Conservation (phyloP, 2,113 vertebrate species). For the Myiopsitta monachus region DNA sequence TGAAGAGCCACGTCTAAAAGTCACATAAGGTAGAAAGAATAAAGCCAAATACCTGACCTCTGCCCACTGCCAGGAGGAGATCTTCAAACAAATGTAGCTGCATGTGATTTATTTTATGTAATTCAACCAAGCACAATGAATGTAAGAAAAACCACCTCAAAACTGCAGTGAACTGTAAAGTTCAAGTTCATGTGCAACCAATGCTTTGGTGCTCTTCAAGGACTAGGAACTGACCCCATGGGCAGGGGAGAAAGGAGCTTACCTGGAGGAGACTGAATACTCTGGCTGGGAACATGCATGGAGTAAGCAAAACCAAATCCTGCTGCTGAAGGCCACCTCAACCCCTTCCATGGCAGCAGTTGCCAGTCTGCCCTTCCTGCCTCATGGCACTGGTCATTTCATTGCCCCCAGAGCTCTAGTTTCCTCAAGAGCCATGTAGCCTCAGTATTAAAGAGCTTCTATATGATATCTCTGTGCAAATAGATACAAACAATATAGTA, state of each 20-base stretch:
- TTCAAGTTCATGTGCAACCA: background rate
- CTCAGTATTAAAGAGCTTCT: background rate
- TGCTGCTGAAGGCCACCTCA: background rate
- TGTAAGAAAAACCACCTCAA: background rate
- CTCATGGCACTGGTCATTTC: background rate
- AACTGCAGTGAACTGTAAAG: background rate
- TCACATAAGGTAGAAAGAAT: background rate
- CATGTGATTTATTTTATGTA: background rate
- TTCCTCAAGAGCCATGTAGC: rapidly evolving
- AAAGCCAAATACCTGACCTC: background rate
- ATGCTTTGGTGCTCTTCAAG: rapidly evolving
- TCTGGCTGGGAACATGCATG: background rate
- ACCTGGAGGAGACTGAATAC: background rate
- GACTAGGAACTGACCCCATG: background rate
- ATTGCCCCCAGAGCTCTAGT: background rate
- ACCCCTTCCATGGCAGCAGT: background rate
- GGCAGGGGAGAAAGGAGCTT: background rate
- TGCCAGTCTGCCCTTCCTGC: background rate
- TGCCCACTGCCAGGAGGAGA: background rate
- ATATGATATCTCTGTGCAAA: rapidly evolving
- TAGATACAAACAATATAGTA: rapidly evolving
- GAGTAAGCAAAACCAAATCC: background rate
- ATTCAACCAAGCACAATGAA: background rate
- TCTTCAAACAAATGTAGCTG: background rate
- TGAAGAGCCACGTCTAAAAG: background rate